A percentile compares a stretch with the other conserved stretches of the same genome.
These are phyloP conservation scores for Palythoa heliodiscus DNA, from an alignment of 92 coral and sea anemone genomes.

Conservation along the genomic window DNA sequence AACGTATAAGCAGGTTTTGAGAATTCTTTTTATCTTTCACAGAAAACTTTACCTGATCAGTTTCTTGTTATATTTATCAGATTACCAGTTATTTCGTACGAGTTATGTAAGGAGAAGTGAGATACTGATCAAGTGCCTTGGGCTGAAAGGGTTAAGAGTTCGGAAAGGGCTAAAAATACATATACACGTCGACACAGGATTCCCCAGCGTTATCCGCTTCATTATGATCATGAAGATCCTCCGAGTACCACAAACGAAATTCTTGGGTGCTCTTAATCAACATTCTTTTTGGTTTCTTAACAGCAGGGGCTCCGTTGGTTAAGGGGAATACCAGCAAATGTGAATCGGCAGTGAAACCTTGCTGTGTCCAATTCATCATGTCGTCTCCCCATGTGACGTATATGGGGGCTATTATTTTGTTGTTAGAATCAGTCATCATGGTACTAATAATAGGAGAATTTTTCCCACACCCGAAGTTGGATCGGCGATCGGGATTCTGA, in stretches of 20 bases:
- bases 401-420: neutral
- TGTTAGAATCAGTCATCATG: neutral
- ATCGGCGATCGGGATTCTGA: neutral
- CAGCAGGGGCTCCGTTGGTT: neutral
- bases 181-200: constrained; percentile 24
- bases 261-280: neutral
- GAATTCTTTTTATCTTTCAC: no score
- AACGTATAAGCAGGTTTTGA: no score
- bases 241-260: constrained; percentile 32
- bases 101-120: no score
- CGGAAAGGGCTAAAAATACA: neutral
- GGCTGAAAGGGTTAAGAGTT: no score
- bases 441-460: neutral
- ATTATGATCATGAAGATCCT: neutral
- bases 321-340: neutral
- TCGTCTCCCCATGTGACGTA: neutral
- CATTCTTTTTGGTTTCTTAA: neutral
- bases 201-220: constrained; percentile 11
- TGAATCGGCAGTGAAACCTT: neutral
- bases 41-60: no score
- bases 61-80: no score
- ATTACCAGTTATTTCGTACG: no score
- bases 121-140: no score
- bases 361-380: neutral
- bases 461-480: neutral